Evolutionary conservation across 2,888 invertebrate species (phyloP).

Genomic region (Nudaria mundana): DNA sequence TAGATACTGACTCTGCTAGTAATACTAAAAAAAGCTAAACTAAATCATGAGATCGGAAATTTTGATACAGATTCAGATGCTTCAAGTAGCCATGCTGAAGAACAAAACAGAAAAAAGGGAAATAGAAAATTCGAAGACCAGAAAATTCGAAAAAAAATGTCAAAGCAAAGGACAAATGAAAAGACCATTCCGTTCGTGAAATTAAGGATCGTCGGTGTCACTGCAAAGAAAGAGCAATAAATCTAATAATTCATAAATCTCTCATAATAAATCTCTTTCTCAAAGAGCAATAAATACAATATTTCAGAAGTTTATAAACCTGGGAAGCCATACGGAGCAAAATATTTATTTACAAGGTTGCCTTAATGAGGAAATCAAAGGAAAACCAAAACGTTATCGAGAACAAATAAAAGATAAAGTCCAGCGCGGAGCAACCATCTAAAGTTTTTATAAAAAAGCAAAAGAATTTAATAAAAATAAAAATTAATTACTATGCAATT

Average conservation of each 20-base stretch:
- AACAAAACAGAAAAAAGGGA: not conserved
- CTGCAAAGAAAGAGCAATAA: constrained; percentile 1
- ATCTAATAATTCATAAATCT: too few species aligned
- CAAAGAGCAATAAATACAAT: not conserved
- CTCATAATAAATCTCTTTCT: too few species aligned
- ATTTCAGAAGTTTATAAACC: not conserved
- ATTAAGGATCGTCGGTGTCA: constrained; percentile 1
- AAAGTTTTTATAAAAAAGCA: too few species aligned
- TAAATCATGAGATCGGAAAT: not conserved
- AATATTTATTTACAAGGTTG: constrained; percentile 3
- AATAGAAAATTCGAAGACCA: not conserved
- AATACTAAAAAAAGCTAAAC: not conserved
- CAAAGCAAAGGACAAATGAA: not conserved
- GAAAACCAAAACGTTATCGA: not conserved
- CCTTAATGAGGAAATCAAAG: not conserved
- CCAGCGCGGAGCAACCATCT: too few species aligned
- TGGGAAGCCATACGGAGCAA: constrained; percentile 1
- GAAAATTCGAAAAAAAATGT: not conserved
- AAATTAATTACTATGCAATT: too few species aligned
- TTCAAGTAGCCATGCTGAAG: not conserved
- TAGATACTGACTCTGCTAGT: not conserved
- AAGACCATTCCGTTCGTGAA: too few species aligned
- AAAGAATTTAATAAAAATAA: too few species aligned
- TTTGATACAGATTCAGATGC: not conserved
- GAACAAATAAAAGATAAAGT: constrained; percentile 2